Base-by-base conservation (phyloP, 2,113 vertebrate genomes). In the Rhea pennata region DNA sequence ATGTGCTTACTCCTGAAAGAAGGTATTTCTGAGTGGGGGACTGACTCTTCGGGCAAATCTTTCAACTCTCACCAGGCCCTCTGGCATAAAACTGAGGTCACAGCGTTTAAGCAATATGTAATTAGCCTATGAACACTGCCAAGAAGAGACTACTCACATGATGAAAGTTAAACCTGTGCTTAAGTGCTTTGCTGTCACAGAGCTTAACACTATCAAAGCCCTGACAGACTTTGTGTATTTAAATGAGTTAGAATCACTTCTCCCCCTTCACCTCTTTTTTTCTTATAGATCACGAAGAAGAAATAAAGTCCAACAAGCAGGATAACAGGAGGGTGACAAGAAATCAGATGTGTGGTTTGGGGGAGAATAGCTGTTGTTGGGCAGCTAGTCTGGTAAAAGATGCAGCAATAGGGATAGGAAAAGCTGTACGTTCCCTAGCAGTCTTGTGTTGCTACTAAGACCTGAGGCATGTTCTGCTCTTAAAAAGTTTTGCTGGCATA, bases 401-500 rank as follows among this genome's bases (percentile, higher is more conserved):
- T 21, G 21, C 16, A 93, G n/a, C 27, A 84, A 29, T 69, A 81
- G 80, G 24, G 65, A 90, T 33, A 20, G 27, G 56, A 54, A 80
- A 95, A 94, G 20, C 10, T 96, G 74, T 61, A 39, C 31, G 36
- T 81, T 90, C n/a, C 75, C 82, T 46, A 80, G 76, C 21, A 54
- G 65, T 36, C 27, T 66, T 58, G 36, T 44, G 56, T 13, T 91
- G n/a, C 33, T 87, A 21, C 53, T 79, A 91, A 91, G 53, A 92
- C 44, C 48, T 0, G 1, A 83, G 50, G 50, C 56, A 87, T 22
- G 81, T 81, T 73, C 62, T 87, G 40, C 82, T 89, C 87, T 92
- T 92, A 51, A 92, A 92, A 96, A 58, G 44, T 79, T 73, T 65
- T 87, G 27, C 53, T 95, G 77, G 71, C 48, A 19, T 26, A 87